Percentiles rank a stretch among this genome's conserved stretches.
phyloP scores from a whole-genome alignment of 2,113 vertebrate genomes.

The Colius striatus region DNA sequence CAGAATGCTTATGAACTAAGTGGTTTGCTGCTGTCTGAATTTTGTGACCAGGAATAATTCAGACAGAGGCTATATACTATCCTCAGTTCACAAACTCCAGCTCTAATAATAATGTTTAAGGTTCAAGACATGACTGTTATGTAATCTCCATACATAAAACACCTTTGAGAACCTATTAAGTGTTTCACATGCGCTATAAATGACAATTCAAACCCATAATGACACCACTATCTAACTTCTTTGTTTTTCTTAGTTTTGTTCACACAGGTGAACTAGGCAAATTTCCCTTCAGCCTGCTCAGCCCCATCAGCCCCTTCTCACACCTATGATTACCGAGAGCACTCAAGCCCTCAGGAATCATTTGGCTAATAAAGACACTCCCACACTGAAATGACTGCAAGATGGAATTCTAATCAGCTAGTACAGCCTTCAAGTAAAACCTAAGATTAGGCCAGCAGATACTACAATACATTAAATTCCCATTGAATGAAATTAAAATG shows the following conservation, averaged over 20 bases:
- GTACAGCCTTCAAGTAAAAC: neutral
- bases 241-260: neutral
- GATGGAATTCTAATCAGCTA: neutral
- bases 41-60: neutral
- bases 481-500: neutral
- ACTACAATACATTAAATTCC: neutral
- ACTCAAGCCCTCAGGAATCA: neutral
- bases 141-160: neutral
- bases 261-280: neutral
- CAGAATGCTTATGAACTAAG: neutral
- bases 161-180: neutral
- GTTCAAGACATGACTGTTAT: neutral
- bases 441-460: neutral
- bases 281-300: neutral
- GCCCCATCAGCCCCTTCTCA: neutral
- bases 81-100: neutral
- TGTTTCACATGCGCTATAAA: accelerated
- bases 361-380: neutral
- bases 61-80: neutral
- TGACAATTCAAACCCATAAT: neutral
- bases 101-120: neutral
- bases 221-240: neutral
- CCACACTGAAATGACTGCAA: neutral
- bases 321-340: neutral
- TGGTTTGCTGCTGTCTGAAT: neutral